These are phyloP conservation scores for Orientallactaga bullata DNA, from an alignment of 2,113 vertebrate species.

Conservation along the genomic window DNA sequence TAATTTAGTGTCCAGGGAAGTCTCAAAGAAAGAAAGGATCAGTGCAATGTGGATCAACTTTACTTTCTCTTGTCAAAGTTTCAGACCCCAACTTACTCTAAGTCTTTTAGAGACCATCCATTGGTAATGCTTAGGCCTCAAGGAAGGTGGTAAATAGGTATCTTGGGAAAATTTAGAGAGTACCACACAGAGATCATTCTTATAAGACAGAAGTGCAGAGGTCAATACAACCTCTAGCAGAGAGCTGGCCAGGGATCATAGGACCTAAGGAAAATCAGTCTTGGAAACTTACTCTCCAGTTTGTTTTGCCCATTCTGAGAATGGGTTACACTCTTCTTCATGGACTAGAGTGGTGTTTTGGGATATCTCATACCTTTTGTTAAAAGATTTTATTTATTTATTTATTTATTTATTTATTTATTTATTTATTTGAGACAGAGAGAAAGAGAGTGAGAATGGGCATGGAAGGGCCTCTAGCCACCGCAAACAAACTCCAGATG, in stretches of 20 bases:
- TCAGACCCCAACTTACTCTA: background rate
- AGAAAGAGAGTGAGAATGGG: too few species aligned
- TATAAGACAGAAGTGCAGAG: background rate
- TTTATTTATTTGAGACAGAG: too few species aligned
- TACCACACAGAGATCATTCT: background rate
- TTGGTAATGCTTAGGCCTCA: background rate
- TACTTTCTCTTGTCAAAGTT: background rate
- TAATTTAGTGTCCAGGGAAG: background rate
- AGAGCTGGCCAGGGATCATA: background rate
- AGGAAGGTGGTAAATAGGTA: background rate
- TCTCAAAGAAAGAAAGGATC: background rate
- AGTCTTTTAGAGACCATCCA: background rate
- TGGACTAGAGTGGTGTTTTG: background rate
- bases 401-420: too few species aligned
- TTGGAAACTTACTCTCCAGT: background rate
- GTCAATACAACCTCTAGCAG: background rate
- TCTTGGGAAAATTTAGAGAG: conserved; percentile 20
- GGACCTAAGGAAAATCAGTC: background rate
- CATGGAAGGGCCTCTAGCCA: too few species aligned
- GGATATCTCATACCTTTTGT: background rate
- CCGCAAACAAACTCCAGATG: too few species aligned
- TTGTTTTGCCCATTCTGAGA: background rate
- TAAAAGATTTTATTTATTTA: too few species aligned
- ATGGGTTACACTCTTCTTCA: background rate
- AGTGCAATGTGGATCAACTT: background rate